Base-by-base conservation (phyloP, 1,140 invertebrate species). In the Tetramorium simillimum region DNA sequence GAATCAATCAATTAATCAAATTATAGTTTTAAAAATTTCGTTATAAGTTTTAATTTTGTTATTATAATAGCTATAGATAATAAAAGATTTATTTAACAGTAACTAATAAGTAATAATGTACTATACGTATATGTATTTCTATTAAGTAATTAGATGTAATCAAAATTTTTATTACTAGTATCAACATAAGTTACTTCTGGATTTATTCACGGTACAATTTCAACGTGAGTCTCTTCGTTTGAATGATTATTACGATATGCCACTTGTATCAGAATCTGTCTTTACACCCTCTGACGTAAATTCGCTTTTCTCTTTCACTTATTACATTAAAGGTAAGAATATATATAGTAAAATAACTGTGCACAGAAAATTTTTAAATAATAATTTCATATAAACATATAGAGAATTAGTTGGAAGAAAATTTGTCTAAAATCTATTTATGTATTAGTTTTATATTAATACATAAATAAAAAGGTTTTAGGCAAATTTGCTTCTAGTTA, bases 281-380 rank as follows among this genome's bases (percentile, higher is more conserved):
- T 94, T 96, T 78, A 97, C 98, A 95, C 97, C 98, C 0, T 96
- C 96, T 53, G 97, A 98, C 95, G 98, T 98, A 84, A 97, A 97
- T 93, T 96, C 97, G 86, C 97, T 98, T 86, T 98, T 98, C 95
- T 98, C 98, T 93, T 96, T 96, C 6, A 98, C 98, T 81, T 98
- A 97, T 49, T 98, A 98, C 91, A 97, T 95, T 91, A 98, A 98
- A 96, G 98, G 70, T 73, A 73, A 56, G 43, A 9, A 5, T 49
- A 73, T 12, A 56, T 37, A 18, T 73, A 51, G 46, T 70, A 21
- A 73, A 37, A 51, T 3, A 56, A 56, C 37, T 53, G 10, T 37
- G 7, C 4, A n/a, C 14, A 21, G 9, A 60, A 60, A 21, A 46
- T 28, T 46, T 14, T 7, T 14, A 16, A 69, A 69, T 21, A 5